Evolutionary conservation across 2,888 invertebrate species (phyloP).

Genomic region (Clepsis dumicolana): DNA sequence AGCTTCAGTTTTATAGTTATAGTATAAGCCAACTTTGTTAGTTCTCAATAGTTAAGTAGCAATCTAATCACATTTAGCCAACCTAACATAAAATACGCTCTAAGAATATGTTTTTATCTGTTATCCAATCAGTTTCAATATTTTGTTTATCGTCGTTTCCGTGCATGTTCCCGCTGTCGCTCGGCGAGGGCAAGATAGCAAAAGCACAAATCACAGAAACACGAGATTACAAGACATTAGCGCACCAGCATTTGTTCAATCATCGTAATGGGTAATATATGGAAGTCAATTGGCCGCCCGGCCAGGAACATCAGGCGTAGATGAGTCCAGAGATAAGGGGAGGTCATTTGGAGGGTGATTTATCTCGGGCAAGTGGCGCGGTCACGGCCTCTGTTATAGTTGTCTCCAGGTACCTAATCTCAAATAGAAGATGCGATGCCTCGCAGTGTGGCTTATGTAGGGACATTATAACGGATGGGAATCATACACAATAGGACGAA

Average conservation of each 20-base stretch:
- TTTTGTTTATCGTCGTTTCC: neutral
- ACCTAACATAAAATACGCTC: too few species aligned
- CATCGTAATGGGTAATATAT: conserved; percentile 54
- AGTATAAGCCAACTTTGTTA: too few species aligned
- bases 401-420: conserved; percentile 42
- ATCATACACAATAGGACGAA: conserved; percentile 9
- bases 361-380: conserved; percentile 47
- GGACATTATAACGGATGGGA: conserved; percentile 20
- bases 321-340: conserved; percentile 49
- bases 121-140: neutral
- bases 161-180: neutral
- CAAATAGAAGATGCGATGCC: conserved; percentile 26
- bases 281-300: conserved; percentile 51
- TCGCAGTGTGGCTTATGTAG: conserved; percentile 25
- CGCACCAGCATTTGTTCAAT: conserved; percentile 51
- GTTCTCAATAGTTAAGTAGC: too few species aligned
- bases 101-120: neutral
- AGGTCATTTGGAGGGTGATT: conserved; percentile 51
- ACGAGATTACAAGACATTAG: conserved; percentile 49
- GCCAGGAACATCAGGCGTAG: conserved; percentile 48
- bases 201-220: conserved; percentile 45
- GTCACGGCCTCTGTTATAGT: conserved; percentile 42
- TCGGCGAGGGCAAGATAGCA: conserved; percentile 27
- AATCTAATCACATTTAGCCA: too few species aligned
- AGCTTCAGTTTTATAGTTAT: too few species aligned